Base-by-base conservation (phyloP, 2,888 invertebrate genomes). In the Pristionchus fissidentatus region DNA sequence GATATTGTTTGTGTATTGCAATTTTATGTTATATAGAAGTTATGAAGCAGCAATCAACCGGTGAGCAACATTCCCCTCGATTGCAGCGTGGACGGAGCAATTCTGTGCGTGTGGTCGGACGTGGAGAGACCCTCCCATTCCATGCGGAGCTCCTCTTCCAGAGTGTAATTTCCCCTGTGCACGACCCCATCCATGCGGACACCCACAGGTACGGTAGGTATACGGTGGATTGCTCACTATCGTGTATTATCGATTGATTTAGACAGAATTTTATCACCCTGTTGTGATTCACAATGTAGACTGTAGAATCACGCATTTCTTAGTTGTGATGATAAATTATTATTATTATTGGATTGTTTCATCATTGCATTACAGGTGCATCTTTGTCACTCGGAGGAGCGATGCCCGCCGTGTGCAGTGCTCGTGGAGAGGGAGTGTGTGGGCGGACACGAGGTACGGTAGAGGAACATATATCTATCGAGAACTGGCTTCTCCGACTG, bases 141-240 rank as follows among this genome's bases (percentile, higher is more conserved):
- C 96, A 0, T 98, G 98, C 93, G 98, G 98, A 29, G 95, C 96
- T 0, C 95, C 95, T 85, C 95, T 95, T 4, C 98, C 98, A 0
- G 93, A 94, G 3, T 98, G 98, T 93, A 93, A 93, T 70, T 94
- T 95, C 29, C 95, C 95, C 0, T 98, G 98, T 93, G 94, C 95
- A 96, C 4, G 95, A 95, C 90, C 97, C 97, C 93, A 94, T 94
- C 85, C 97, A 13, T 89, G 89, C 46, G 83, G 85, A 43, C 89
- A 89, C 85, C 92, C 15, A 49, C 82, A 82, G 82, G 82, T 82
- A 66, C 43, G 60, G 15, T 60, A 38, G 13, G 3, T 15, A 55
- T 43, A 38, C 60, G 52, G 41, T 41, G 19, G 77, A 46, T 32
- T 78, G 70, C n/a, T 57, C 57, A 22, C 10, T 1, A 57, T 22